Base-by-base conservation (phyloP, 2,888 invertebrate genomes). In the Hypercompe scribonia region DNA sequence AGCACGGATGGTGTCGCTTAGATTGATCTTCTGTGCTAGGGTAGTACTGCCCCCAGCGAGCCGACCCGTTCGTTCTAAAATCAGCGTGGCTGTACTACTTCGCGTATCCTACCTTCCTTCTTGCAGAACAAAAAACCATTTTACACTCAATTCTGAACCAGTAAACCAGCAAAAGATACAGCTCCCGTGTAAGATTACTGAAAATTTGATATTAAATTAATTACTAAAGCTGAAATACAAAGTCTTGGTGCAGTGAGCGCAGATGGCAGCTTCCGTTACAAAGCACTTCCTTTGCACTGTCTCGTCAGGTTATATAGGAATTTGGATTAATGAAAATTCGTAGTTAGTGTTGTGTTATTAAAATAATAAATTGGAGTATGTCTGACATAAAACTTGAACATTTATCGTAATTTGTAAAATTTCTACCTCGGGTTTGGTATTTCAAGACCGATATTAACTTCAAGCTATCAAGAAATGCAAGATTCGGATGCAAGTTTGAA, bases 161-260 rank as follows among this genome's bases (percentile, higher is more conserved):
- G 31, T 61, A 31, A 31, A 61, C 61, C 2, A 36, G 34, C 18
- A 28, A 61, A 69, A 31, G 21, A 39, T 24, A 36, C 13, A 11
- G 28, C 36, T 61, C 39, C 39, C 61, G 68, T 61, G 36, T 58
- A 58, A 28, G 11, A 10, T 24, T 46, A 46, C 66, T 28, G 34
- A 58, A 39, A 76, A 73, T 76, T 69, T 72, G 68, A 82, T 84
- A 80, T 78, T 78, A 80, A 84, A 80, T 79, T 84, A 68, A 84
- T 74, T 65, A 65, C 69, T 68, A 54, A 70, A 72, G 66, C 67
- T 65, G 64, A 76, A 76, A 72, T 74, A 65, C 80, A 75, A 77
- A 76, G 77, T 75, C 66, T 70, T 71, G 24, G 68, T 28, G 70
- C 68, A 68, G 69, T 46, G 50, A 70, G 67, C 54, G 66, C 82